Base-by-base conservation (phyloP, 2,888 invertebrate genomes). In the Aphodius granarius region DNA sequence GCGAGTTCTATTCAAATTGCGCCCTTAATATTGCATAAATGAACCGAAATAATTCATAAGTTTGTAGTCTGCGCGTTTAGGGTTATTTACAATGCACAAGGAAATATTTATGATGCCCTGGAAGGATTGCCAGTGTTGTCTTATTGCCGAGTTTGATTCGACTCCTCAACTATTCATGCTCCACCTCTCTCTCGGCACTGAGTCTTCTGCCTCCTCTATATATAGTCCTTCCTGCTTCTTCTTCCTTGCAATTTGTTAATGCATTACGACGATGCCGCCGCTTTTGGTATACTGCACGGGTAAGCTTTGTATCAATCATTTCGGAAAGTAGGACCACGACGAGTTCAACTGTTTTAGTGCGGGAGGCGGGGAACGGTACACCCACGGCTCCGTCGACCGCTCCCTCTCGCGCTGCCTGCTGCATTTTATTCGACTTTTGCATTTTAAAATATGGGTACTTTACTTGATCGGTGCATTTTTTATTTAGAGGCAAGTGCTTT, bases 21-120 rank as follows among this genome's bases (percentile, higher is more conserved):
- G 86, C 84, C 85, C 84, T 87, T 84, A 87, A 87, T 87, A 87
- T 87, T 87, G 85, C 85, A 87, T 87, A 87, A 87, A 87, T 86
- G 87, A 86, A 85, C 85, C 81, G 85, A 87, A 87, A 87, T 87
- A 87, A 87, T 87, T 87, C 86, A 87, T 87, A 87, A 87, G 86
- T 86, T 86, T 86, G 86, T 87, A 87, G 86, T 86, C 86, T 86
- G 86, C 86, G 85, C 87, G 87, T 87, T 87, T 87, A 87, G 85
- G 86, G 86, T 86, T 87, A 87, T 87, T 87, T 87, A 87, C 87
- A 87, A 87, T 87, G 89, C 89, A 89, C 88, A 89, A 87, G 88
- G 89, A 89, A 89, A 89, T 89, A 89, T 89, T 89, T 89, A 89
- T 89, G 88, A 86, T 85, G 83, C 80, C 80, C 80, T 83, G 85